A percentile compares a stretch with the other conserved stretches of the same genome.
These are phyloP conservation scores for Furnarius figulus DNA, from an alignment of 2,113 vertebrate species.

Conservation along the genomic window DNA sequence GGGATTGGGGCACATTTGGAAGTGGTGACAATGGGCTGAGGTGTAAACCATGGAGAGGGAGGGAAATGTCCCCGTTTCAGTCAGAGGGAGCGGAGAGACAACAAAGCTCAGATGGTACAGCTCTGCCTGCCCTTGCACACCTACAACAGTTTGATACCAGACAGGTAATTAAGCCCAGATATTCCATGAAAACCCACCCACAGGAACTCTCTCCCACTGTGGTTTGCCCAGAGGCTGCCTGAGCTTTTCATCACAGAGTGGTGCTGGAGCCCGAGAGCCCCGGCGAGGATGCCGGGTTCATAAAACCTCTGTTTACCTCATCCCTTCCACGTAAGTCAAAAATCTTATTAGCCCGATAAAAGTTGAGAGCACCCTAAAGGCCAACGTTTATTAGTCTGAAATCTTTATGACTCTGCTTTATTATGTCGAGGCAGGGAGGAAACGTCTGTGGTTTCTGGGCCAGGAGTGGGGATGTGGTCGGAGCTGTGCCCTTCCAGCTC, in stretches of 20 bases:
- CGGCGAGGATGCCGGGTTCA: fast-evolving
- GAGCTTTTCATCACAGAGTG: not conserved
- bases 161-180: not conserved
- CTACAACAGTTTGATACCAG: not conserved
- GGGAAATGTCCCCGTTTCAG: fast-evolving
- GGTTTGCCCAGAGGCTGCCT: not conserved
- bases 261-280: not conserved
- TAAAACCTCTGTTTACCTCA: not conserved
- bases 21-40: fast-evolving
- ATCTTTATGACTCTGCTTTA: not conserved
- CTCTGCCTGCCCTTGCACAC: not conserved
- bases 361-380: constrained; percentile 18
- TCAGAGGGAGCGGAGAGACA: no score
- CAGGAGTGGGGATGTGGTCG: fast-evolving
- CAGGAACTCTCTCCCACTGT: not conserved
- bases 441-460: fast-evolving
- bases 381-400: constrained; percentile 4
- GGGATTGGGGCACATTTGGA: fast-evolving
- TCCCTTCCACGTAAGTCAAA: not conserved
- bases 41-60: fast-evolving
- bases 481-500: not conserved
- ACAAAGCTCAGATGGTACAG: fast-evolving
- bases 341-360: constrained; percentile 28
- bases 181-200: not conserved
- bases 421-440: not conserved